A percentile compares a stretch with the other conserved stretches of the same genome.
Conservation (phyloP, 2,113 vertebrate genomes). For the Climacteris rufus region DNA sequence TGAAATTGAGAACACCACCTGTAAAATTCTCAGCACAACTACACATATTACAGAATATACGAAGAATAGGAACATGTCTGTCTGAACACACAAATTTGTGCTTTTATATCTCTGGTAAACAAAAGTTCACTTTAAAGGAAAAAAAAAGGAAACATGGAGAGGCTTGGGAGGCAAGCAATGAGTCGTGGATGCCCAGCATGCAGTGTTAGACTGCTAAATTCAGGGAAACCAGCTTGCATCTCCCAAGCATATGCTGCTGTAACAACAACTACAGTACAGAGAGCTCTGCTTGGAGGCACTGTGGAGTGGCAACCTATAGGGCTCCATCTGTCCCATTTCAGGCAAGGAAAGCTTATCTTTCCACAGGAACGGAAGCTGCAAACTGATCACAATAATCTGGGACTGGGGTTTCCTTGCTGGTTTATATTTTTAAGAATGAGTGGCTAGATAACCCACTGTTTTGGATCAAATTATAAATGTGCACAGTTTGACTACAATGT, state of each 20-base stretch:
- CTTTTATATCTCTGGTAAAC: background rate
- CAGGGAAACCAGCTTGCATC: slow-evolving; percentile 18
- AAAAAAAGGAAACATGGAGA: background rate
- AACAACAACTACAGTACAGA: background rate
- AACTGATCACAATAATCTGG: background rate
- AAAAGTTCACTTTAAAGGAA: background rate
- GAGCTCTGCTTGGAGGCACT: slow-evolving; percentile 24
- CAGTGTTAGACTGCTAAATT: background rate
- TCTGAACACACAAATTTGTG: background rate
- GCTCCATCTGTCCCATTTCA: slow-evolving; percentile 55
- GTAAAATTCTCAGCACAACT: background rate
- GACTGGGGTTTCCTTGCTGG: slow-evolving; percentile 21
- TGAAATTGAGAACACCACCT: background rate
- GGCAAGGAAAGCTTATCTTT: slow-evolving; percentile 11
- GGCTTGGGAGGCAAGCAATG: background rate
- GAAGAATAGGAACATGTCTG: background rate
- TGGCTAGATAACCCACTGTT: background rate
- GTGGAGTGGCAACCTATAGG: slow-evolving; percentile 31
- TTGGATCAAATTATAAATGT: background rate
- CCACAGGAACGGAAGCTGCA: background rate
- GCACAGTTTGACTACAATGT: slow-evolving; percentile 2
- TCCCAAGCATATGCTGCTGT: slow-evolving; percentile 49
- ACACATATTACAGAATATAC: background rate
- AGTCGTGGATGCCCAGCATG: slow-evolving; percentile 19
- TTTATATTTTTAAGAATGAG: slow-evolving; percentile 23